phyloP scores from a whole-genome alignment of 2,888 invertebrate genomes.

The Rhabditoides inermis region DNA sequence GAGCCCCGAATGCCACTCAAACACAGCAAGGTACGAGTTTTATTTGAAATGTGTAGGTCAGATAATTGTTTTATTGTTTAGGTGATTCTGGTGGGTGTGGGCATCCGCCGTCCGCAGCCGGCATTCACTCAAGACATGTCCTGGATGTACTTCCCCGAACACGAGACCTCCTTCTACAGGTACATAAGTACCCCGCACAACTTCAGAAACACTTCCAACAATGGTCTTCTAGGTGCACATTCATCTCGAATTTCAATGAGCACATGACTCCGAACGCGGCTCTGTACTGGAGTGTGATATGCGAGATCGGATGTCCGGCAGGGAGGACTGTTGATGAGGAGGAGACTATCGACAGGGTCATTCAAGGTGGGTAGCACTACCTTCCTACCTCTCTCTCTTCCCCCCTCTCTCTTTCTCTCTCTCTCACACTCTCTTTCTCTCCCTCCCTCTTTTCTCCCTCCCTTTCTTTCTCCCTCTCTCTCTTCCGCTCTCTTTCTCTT shows the following conservation, averaged over 20 bases:
- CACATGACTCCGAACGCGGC: conserved; percentile 28
- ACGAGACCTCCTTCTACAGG: conserved; percentile 26
- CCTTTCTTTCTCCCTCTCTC: too few relatives aligned
- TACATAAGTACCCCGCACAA: neutral
- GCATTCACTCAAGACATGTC: conserved; percentile 18
- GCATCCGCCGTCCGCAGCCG: conserved; percentile 26
- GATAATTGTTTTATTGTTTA: conserved; percentile 1
- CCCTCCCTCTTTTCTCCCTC: too few relatives aligned
- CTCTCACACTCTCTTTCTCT: too few relatives aligned
- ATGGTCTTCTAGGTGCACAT: conserved; percentile 32
- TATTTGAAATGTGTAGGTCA: neutral
- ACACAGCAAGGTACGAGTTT: conserved; percentile 23
- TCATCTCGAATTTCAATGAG: conserved; percentile 39
- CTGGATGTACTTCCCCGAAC: conserved; percentile 36
- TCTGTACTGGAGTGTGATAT: conserved; percentile 36
- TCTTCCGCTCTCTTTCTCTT: too few relatives aligned
- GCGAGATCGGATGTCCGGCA: conserved; percentile 29
- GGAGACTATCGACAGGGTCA: conserved; percentile 14
- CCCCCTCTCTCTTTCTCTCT: conserved; percentile 17
- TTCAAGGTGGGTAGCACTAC: conserved; percentile 15
- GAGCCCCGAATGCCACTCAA: conserved; percentile 12
- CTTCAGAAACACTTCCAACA: too few relatives aligned
- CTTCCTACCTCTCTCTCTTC: conserved; percentile 12
- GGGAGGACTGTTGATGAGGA: conserved; percentile 15
- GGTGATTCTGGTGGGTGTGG: conserved; percentile 32